These are phyloP conservation scores for Xestia rhomboidea DNA, from an alignment of 2,888 invertebrate species.

Conservation along the genomic window DNA sequence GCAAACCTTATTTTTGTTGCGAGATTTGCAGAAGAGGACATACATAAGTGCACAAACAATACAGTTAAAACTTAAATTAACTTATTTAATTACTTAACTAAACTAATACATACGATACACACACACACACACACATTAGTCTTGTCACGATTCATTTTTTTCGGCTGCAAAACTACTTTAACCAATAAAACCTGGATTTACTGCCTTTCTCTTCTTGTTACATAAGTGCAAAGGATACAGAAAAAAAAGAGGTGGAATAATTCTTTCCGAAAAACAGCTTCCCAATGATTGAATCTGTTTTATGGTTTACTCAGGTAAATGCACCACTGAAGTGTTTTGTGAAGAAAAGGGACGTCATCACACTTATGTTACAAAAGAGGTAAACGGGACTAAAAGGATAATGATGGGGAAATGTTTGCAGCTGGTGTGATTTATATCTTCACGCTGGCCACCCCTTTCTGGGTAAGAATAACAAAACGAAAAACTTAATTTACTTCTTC, in stretches of 20 bases:
- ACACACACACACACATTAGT: too few species aligned
- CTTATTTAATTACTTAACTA: too few species aligned
- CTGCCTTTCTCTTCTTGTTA: slow-evolving; percentile 28
- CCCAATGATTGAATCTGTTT: slow-evolving; percentile 61
- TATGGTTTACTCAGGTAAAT: slow-evolving; percentile 57
- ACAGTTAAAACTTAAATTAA: too few species aligned
- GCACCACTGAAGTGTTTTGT: slow-evolving; percentile 46
- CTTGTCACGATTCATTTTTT: neutral
- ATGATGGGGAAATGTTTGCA: slow-evolving; percentile 42
- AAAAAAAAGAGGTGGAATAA: slow-evolving; percentile 52
- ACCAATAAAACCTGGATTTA: slow-evolving; percentile 19
- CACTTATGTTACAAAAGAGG: slow-evolving; percentile 48
- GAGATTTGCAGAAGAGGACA: too few species aligned
- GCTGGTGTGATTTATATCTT: slow-evolving; percentile 48
- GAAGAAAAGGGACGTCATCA: slow-evolving; percentile 54
- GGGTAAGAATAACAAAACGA: slow-evolving; percentile 6
- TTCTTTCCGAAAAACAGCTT: slow-evolving; percentile 51
- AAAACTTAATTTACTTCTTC: slow-evolving; percentile 7
- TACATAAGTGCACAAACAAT: too few species aligned
- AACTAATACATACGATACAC: too few species aligned
- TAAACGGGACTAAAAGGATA: slow-evolving; percentile 43
- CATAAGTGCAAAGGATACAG: slow-evolving; percentile 37
- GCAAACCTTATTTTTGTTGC: too few species aligned
- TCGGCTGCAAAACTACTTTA: neutral
- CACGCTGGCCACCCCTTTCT: slow-evolving; percentile 10